These are phyloP conservation scores for Macroteleia sp. DNA, from an alignment of 2,888 invertebrate species.

Conservation along the genomic window DNA sequence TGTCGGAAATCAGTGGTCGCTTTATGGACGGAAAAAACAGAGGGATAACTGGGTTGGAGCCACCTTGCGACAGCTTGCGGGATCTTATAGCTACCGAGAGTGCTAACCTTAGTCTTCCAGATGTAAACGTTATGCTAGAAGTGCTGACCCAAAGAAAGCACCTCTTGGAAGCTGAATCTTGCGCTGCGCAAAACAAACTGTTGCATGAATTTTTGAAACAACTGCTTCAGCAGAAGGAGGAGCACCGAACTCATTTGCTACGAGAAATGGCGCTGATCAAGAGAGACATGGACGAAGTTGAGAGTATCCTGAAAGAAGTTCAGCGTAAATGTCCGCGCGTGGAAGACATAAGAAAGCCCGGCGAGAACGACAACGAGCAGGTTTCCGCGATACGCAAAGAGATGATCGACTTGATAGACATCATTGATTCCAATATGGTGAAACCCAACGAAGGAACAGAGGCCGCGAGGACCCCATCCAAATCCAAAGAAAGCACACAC, in stretches of 20 bases:
- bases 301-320: conserved; percentile 86
- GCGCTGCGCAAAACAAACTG: conserved; percentile 91
- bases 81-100: conserved; percentile 89
- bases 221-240: conserved; percentile 89
- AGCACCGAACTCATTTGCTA: conserved; percentile 87
- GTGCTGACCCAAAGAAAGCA: conserved; percentile 91
- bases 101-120: conserved; percentile 89
- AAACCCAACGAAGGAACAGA: conserved; percentile 72
- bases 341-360: conserved; percentile 85
- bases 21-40: conserved; percentile 68
- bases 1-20: conserved; percentile 81
- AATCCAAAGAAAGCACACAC: conserved; percentile 69
- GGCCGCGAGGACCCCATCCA: conserved; percentile 65
- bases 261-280: conserved; percentile 91
- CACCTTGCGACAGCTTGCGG: conserved; percentile 82
- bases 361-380: conserved; percentile 84
- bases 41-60: conserved; percentile 72
- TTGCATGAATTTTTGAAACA: conserved; percentile 93
- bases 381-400: conserved; percentile 86
- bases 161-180: conserved; percentile 91
- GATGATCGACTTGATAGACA: conserved; percentile 86
- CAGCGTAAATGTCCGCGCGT: conserved; percentile 86
- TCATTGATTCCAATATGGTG: conserved; percentile 85
- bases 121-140: conserved; percentile 92
- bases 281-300: conserved; percentile 89